Evolutionary conservation across 2,113 vertebrate species (phyloP).

Genomic region (Pluvialis apricaria): DNA sequence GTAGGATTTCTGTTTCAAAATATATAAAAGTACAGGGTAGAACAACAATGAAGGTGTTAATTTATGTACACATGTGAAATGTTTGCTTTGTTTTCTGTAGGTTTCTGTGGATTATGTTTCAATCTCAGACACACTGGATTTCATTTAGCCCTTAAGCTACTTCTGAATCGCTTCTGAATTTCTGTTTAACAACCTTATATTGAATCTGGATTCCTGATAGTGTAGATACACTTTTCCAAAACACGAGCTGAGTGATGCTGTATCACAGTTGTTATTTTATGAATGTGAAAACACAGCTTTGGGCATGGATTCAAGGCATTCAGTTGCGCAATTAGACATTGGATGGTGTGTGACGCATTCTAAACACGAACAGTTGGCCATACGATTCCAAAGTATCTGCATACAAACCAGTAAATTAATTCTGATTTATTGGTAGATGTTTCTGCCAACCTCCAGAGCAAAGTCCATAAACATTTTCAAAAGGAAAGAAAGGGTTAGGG

Average conservation of each 20-base stretch:
- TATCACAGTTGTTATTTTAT: not conserved
- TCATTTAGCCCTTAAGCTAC: not conserved
- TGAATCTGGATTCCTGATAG: not conserved
- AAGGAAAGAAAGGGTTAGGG: not conserved
- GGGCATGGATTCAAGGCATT: not conserved
- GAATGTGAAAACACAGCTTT: not conserved
- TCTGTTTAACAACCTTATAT: not conserved
- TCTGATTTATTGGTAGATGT: not conserved
- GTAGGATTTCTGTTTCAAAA: not conserved
- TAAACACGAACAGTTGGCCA: not conserved
- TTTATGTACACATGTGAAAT: not conserved
- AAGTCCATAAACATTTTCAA: not conserved
- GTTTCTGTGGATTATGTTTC: not conserved
- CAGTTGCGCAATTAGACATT: not conserved
- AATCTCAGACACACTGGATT: not conserved
- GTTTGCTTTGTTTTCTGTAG: not conserved
- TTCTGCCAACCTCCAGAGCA: not conserved
- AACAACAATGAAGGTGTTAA: not conserved
- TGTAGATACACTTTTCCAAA: not conserved
- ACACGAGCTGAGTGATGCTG: not conserved
- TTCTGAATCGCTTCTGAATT: not conserved
- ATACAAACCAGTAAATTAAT: not conserved
- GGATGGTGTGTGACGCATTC: not conserved
- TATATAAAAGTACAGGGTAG: not conserved
- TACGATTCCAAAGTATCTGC: not conserved